Base-by-base conservation (phyloP, 2,797 vertebrate species). In the Hybognathus amarus region DNA sequence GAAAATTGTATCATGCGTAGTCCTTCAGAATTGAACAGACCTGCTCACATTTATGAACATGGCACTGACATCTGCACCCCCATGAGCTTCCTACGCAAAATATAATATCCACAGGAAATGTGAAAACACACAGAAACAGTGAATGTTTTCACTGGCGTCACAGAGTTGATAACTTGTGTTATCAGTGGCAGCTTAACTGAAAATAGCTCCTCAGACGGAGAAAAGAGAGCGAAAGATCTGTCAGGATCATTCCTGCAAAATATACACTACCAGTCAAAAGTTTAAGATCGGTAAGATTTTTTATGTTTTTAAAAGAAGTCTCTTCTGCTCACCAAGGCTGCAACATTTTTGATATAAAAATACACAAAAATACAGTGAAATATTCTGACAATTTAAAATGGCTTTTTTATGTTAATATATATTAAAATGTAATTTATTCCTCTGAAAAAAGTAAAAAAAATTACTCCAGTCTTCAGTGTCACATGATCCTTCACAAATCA, bases 101-200 rank as follows among this genome's bases (percentile, higher is more conserved):
- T 87, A n/a, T 69, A 85, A 80, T 66, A 76, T 73, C 42, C 80
- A 85, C 70, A 85, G 79, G 61, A 87, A 87, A 80, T 52, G 66
- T 36, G 64, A 79, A 80, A 78, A 50, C 61, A 56, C 61, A 68
- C 20, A 69, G 64, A 20, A 18, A 79, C 52, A 30, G 71, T 38
- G 24, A 68, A 54, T 78, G 69, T 73, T 67, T n/a, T 66, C 64
- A 54, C 15, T 40, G 47, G 50, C 42, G 36, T 56, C n/a, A 12
- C 30, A n/a, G 50, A 59, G 78, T 11, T n/a, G 67, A 56, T 70
- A 69, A 80, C 24, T 56, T 36, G 38, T 56, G 66, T 36, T 54
- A 67, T 67, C 63, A 45, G 36, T 42, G 67, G 36, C 50, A 80
- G 67, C 24, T 45, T 9, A 45, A 42, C 36, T 40, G 27, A 69